Evolutionary conservation across 2,888 invertebrate genomes (phyloP), one percentile per base, ranked within the genome.

Genomic region (Drosophila flavopinicola): DNA sequence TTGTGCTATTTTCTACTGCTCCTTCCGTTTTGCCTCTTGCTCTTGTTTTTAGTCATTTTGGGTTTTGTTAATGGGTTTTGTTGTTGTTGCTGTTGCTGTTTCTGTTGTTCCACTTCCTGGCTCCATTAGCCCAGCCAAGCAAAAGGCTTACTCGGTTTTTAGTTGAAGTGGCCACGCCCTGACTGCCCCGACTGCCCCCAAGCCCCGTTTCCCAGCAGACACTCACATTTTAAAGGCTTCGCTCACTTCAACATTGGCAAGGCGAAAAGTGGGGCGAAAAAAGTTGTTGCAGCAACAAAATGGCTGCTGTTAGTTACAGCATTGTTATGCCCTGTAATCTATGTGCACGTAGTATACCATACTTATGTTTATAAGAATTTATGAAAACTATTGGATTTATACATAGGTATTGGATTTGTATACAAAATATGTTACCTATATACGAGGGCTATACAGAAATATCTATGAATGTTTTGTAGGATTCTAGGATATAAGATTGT

Each of bases 141-240:
- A 63, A 63, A 78, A 75, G 84, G 84, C 84, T 77, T 77, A 75
- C 75, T 51, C 51, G 64, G 69, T 78, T 82, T 74, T 69, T 60
- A 66, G 75, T 67, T 85, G 49, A 82, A 87, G 87, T 70, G 75
- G 83, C 75, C 70, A 87, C 85, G 59, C 85, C 78, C 75, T 67
- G 49, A 29, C 29, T 44, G 37, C 69, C 53, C 45, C 6, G 24
- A 15, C 9, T 9, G 5, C 10, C 24, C 15, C 10, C 20, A 33
- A 27, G 7, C 35, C 13, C 17, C 3, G 10, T 13, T 1, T 42
- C 52, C 49, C 27, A 27, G 57, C 38, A 61, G 54, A 56, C 68
- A 58, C 57, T 75, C 66, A 87, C 78, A 85, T 82, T 80, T 82
- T 60, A 69, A 74, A 80, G 85, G 76, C 52, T 73, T 72, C 76